phyloP scores from a whole-genome alignment of 92 coral and sea anemone genomes.

The Actinostola sp. region DNA sequence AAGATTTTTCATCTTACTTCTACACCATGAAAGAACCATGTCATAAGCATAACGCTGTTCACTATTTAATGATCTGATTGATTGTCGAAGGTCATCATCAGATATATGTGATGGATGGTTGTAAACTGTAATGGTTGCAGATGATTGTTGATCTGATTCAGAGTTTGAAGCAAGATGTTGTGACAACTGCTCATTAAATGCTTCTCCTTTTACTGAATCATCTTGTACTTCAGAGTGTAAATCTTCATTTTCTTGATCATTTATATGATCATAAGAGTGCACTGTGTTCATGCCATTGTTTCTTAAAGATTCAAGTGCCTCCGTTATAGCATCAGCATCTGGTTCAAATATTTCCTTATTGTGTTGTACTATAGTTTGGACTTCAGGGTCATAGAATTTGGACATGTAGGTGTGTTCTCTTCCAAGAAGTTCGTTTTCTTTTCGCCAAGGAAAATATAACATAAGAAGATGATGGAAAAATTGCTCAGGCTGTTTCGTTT shows the following conservation, averaged over 20 bases:
- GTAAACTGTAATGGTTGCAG: neutral
- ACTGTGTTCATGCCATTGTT: slow-evolving; percentile 33
- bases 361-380: no score
- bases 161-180: slow-evolving; percentile 31
- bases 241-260: slow-evolving; percentile 73
- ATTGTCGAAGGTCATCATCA: slow-evolving; percentile 52
- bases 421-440: slow-evolving; percentile 45
- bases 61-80: slow-evolving; percentile 51
- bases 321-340: slow-evolving; percentile 62
- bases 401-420: slow-evolving; percentile 58
- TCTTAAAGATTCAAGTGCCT: slow-evolving; percentile 57
- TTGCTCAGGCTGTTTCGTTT: slow-evolving; percentile 1
- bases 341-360: no score
- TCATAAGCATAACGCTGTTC: slow-evolving; percentile 47
- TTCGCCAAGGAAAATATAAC: slow-evolving; percentile 61
- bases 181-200: slow-evolving; percentile 42
- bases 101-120: slow-evolving; percentile 49
- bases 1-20: no score
- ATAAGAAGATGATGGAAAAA: slow-evolving; percentile 49
- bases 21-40: slow-evolving; percentile 32
- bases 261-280: slow-evolving; percentile 55
- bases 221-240: slow-evolving; percentile 38
- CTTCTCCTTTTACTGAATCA: slow-evolving; percentile 33
- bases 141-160: slow-evolving; percentile 17
- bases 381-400: slow-evolving; percentile 53